Evolutionary conservation across 1,140 invertebrate species (phyloP).

Genomic region (Nomia melanderi): DNA sequence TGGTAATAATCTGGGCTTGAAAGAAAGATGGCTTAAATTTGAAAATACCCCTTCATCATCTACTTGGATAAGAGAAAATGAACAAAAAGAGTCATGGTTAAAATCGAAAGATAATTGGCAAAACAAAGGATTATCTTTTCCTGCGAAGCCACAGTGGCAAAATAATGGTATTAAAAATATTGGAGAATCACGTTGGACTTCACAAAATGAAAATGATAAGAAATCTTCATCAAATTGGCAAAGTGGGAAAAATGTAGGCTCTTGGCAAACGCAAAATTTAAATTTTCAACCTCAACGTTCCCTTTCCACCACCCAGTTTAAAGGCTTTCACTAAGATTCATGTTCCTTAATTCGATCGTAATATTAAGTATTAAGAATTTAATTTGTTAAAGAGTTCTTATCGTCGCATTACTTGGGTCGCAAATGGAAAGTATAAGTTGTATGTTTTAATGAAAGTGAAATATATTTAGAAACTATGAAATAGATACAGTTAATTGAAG

Average conservation of each 20-base stretch:
- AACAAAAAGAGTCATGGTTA: constrained; percentile 44
- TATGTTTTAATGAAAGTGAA: background rate
- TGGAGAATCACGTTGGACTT: constrained; percentile 58
- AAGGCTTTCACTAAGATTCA: constrained; percentile 53
- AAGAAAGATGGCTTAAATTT: constrained; percentile 57
- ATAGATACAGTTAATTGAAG: background rate
- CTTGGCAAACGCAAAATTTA: constrained; percentile 56
- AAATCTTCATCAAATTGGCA: constrained; percentile 52
- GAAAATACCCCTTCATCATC: constrained; percentile 9
- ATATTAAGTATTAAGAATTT: constrained; percentile 8
- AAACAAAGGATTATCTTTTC: constrained; percentile 46
- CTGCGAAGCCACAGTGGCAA: constrained; percentile 52
- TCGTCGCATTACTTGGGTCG: background rate
- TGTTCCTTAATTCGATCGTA: constrained; percentile 3
- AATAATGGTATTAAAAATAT: constrained; percentile 40
- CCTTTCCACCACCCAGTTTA: constrained; percentile 51
- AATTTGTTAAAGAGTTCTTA: constrained; percentile 1
- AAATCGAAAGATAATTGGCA: constrained; percentile 62
- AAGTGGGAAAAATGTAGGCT: constrained; percentile 32
- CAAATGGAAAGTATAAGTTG: background rate
- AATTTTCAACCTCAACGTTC: constrained; percentile 56
- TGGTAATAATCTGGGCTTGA: constrained; percentile 36
- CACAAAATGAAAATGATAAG: constrained; percentile 53
- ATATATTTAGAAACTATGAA: background rate
- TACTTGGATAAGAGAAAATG: constrained; percentile 41